Base-by-base conservation (phyloP, 2,888 invertebrate genomes). In the Macroteleia sp. region DNA sequence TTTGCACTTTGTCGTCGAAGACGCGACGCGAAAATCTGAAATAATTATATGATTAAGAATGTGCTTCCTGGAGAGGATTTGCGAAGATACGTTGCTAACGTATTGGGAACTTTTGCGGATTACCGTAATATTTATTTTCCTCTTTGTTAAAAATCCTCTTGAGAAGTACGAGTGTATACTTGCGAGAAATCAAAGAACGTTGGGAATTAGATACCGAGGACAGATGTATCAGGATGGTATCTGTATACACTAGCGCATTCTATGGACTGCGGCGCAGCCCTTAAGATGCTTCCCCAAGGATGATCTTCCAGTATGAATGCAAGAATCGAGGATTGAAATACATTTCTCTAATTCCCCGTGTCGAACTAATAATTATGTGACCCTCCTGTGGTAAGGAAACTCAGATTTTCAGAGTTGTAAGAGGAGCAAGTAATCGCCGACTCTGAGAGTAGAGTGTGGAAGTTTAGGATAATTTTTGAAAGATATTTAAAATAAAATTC, bases 111-210 rank as follows among this genome's bases (percentile, higher is more conserved):
- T 67, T 54, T 39, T 28, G 5, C 39, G 41, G 69, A 69, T 76
- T 86, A 86, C 66, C 71, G 79, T 83, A 82, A 87, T 88, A 89
- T 88, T 88, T 89, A 89, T 89, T 87, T 88, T 83, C 71, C 71
- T 62, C 85, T 86, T 86, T 87, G 85, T 85, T 70, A 75, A 76
- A 70, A 80, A 78, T 82, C 80, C 82, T 77, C 79, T 79, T 77
- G 74, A 75, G 61, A 36, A 73, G 62, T 61, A 74, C 19, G 71
- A 52, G 42, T 50, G 76, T 44, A 42, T 67, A 66, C 73, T 67
- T 73, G 64, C 44, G 62, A 52, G 69, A 73, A 82, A 83, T 86
- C 86, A 85, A 85, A 85, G 85, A 84, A 84, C 82, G 81, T 69
- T 54, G 66, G 77, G 83, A 80, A 80, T 76, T 76, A 80, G 69